Evolutionary conservation across 2,797 vertebrate genomes (phyloP), one percentile per base, ranked within the genome.

Genomic region (Sebastes melanostomus): DNA sequence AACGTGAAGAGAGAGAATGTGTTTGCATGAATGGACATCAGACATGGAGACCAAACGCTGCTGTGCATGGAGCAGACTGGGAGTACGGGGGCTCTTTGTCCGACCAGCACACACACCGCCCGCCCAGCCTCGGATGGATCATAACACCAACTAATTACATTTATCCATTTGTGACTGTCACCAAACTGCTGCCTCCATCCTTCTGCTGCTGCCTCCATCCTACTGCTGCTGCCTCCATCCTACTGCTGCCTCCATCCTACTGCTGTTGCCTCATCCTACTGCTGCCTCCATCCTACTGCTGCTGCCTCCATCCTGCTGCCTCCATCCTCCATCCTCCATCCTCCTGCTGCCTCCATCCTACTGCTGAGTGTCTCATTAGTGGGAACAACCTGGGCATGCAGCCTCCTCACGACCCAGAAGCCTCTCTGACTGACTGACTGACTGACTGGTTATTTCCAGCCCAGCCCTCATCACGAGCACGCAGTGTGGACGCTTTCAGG

Each of bases 21-120:
- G 85, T 88, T 63, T 91, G 89, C 89, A 90, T 90, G 90, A 91
- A 82, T 90, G 89, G 81, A 72, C 89, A 80, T 73, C 84, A 78
- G 85, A 88, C 86, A 80, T 71, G 81, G 89, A 77, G 77, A 65
- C 71, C 69, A 18, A 59, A 32, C 27, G 75, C 61, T 42, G 16
- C 52, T 36, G 36, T 75, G 72, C 72, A 42, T 2, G 58, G 69
- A 67, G 70, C 77, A 46, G 68, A 20, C 80, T 80, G 85, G 73
- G 46, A 74, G 78, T 66, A 29, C 55, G 16, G 42, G 77, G 65
- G 27, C 82, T 87, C 90, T 92, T 91, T 92, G 93, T 93, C 87
- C 80, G 30, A 46, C 42, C 42, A 46, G 16, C 42, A n/a, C 66
- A 14, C 77, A 68, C 36, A 38, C 36, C 12, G 36, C 36, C 75